Evolutionary conservation across 1,140 invertebrate genomes (phyloP).

Genomic region (Papilio aristodemus): DNA sequence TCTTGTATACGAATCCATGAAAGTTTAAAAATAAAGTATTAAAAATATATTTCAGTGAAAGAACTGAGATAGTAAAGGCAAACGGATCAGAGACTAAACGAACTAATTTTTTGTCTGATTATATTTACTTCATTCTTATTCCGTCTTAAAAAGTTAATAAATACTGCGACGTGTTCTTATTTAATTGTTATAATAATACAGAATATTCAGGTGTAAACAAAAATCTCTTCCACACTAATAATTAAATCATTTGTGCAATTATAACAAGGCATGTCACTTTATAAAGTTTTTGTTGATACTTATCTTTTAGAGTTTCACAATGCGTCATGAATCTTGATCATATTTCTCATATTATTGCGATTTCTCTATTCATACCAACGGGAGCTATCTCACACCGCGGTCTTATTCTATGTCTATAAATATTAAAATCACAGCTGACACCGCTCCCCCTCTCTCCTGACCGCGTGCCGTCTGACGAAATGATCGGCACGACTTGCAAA

Average conservation of each 20-base stretch:
- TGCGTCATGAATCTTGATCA: background rate
- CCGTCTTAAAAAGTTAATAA: too few species aligned
- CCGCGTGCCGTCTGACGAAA: conserved; percentile 4
- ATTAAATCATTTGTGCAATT: too few species aligned
- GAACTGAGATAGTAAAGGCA: too few species aligned
- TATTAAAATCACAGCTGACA: background rate
- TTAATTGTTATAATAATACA: background rate
- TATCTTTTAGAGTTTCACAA: background rate
- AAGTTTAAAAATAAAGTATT: background rate
- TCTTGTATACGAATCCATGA: background rate
- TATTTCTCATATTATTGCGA: background rate
- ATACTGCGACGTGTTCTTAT: too few species aligned
- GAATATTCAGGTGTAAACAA: too few species aligned
- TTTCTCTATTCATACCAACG: background rate
- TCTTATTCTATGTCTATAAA: background rate
- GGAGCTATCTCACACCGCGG: background rate
- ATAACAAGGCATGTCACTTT: too few species aligned
- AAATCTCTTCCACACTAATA: too few species aligned
- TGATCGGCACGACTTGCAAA: conserved; percentile 3
- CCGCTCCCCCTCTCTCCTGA: background rate
- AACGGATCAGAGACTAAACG: too few species aligned
- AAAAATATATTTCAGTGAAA: too few species aligned
- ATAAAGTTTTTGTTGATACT: too few species aligned
- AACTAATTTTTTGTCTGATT: too few species aligned
- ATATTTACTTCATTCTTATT: too few species aligned